These are phyloP conservation scores for Augochlora pura DNA, from an alignment of 1,140 invertebrate genomes.

Conservation along the genomic window DNA sequence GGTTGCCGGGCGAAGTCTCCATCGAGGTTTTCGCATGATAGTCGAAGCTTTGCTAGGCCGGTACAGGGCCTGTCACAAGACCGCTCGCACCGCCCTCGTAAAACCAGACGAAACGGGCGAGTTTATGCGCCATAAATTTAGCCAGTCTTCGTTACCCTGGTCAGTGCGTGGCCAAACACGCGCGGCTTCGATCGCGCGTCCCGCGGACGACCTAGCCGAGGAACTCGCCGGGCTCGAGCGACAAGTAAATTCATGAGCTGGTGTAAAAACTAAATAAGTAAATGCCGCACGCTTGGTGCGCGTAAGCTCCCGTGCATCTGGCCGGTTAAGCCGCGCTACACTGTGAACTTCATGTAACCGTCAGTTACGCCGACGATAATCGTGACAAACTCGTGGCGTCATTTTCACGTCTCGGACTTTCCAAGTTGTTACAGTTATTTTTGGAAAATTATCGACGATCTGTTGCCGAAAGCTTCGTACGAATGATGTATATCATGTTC, in stretches of 20 bases:
- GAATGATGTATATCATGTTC: too few relatives aligned
- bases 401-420: not conserved
- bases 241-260: not conserved
- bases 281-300: not conserved
- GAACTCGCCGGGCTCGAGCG: not conserved
- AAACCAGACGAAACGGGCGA: conserved; percentile 70
- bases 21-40: conserved; percentile 41
- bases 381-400: not conserved
- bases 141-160: conserved; percentile 65
- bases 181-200: conserved; percentile 21
- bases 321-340: not conserved
- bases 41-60: conserved; percentile 15
- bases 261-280: not conserved
- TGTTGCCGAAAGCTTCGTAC: too few relatives aligned
- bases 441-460: too few relatives aligned
- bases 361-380: not conserved
- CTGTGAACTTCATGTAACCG: not conserved
- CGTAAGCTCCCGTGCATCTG: not conserved
- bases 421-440: too few relatives aligned
- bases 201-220: not conserved
- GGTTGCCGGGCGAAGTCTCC: conserved; percentile 27
- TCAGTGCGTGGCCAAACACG: conserved; percentile 58
- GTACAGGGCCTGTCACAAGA: conserved; percentile 62
- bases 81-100: conserved; percentile 63
- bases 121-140: conserved; percentile 78